Evolutionary conservation across 2,797 vertebrate genomes (phyloP).

Genomic region (Chelidonichthys spinosus): DNA sequence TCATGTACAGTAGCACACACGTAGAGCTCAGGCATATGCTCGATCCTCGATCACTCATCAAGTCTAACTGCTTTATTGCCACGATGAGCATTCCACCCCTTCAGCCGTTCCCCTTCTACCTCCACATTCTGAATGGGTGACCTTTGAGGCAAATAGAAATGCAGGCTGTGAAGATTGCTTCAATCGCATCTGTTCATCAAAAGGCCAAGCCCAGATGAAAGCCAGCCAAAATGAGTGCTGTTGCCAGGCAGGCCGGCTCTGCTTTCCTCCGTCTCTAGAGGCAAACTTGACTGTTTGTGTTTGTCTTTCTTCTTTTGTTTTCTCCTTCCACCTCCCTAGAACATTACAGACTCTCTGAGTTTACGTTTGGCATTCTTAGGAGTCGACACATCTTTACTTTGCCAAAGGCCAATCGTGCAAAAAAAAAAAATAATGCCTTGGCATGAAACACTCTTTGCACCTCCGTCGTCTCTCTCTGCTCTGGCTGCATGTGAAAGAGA

Average conservation of each 20-base stretch:
- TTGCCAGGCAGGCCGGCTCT: constrained; percentile 66
- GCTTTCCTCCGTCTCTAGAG: constrained; percentile 62
- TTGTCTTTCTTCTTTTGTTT: constrained; percentile 32
- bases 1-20: background rate
- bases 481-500: constrained; percentile 23
- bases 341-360: constrained; percentile 38
- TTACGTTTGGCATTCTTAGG: constrained; percentile 51
- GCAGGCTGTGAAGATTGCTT: constrained; percentile 67
- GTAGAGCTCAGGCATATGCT: background rate
- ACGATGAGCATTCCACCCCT: constrained; percentile 21
- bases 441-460: constrained; percentile 47
- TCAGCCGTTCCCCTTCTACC: constrained; percentile 32
- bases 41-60: constrained; percentile 43
- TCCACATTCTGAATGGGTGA: constrained; percentile 62
- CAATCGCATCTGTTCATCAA: constrained; percentile 69
- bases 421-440: constrained; percentile 11
- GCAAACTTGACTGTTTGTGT: constrained; percentile 56
- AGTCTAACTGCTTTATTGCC: constrained; percentile 23
- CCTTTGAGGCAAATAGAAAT: constrained; percentile 74
- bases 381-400: constrained; percentile 48
- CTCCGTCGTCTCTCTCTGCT: constrained; percentile 38
- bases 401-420: constrained; percentile 56
- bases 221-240: constrained; percentile 63
- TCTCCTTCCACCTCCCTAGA: constrained; percentile 9
- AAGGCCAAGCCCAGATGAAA: constrained; percentile 71